Evolutionary conservation across 1,140 invertebrate species (phyloP), one percentile per base, ranked within the genome.

Genomic region (Diabrotica virgifera): DNA sequence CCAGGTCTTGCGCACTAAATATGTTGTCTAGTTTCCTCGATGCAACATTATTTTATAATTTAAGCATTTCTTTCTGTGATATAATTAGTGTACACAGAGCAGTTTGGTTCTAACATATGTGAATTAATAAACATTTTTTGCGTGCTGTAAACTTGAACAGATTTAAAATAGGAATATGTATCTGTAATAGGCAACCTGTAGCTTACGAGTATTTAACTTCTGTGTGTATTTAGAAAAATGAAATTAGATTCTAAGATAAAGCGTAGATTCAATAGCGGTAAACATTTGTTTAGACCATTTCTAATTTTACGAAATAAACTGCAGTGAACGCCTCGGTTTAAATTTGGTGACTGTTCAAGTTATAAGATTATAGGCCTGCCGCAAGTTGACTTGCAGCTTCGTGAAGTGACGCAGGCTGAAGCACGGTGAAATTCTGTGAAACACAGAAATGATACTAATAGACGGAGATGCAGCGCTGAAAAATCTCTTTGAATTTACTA

Each of bases 61-160:
- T 73, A 71, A 73, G 72, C 67, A 71, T 72, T 73, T 73, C 66
- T 73, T 73, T 73, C 72, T 73, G 72, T 73, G 72, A 73, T 73
- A 73, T 73, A 64, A 58, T 73, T 72, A 73, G 72, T 73, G 70
- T 68, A 70, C 69, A 71, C 65, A 68, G 69, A 67, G 63, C 69
- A 68, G 59, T 70, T 50, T 50, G 24, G 53, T 65, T 61, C 55
- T 65, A n/a, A 63, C 14, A 40, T 38, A 24, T 59, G 46, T 64
- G 46, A 62, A 64, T 53, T 64, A 36, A 59, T 36, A 64, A 9
- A 59, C 52, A 64, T 52, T 52, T 65, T 65, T 69, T 63, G 67
- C 64, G 60, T 69, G 64, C 67, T 66, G 52, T 66, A 63, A 60
- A 66, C 37, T 60, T 66, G 65, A 63, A 69, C 64, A 66, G 65